These are phyloP conservation scores for Tromatobia lineatoria DNA, from an alignment of 2,888 invertebrate genomes.

Conservation along the genomic window DNA sequence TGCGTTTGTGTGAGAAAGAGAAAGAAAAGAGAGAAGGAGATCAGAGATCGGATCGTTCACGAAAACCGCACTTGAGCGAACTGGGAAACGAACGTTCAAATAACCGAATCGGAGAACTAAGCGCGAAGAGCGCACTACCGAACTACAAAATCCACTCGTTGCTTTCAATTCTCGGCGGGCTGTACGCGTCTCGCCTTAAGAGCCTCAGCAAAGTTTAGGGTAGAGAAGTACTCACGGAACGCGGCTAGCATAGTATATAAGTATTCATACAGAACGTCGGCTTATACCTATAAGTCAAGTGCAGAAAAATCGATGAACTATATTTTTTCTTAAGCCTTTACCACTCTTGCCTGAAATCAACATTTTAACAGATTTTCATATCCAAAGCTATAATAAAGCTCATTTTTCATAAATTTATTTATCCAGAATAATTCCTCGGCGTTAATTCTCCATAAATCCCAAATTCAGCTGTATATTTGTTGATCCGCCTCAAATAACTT, in stretches of 20 bases:
- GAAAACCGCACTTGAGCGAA: conserved; percentile 44
- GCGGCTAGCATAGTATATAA: neutral
- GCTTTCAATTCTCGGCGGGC: conserved; percentile 54
- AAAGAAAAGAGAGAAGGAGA: neutral
- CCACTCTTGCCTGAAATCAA: too few relatives aligned
- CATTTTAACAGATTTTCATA: too few relatives aligned
- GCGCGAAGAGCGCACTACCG: conserved; percentile 12
- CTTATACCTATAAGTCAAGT: neutral
- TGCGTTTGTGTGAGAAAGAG: neutral
- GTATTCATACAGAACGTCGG: neutral
- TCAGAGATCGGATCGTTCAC: conserved; percentile 19
- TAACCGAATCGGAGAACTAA: conserved; percentile 27
- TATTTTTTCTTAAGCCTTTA: too few relatives aligned
- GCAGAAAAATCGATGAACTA: too few relatives aligned
- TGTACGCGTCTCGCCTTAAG: conserved; percentile 35
- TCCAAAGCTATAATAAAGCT: neutral
- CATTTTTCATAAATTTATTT: neutral
- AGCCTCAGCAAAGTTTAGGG: conserved; percentile 44
- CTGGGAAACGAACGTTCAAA: conserved; percentile 8
- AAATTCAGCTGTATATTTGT: too few relatives aligned
- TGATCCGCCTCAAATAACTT: too few relatives aligned
- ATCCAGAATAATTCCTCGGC: too few relatives aligned
- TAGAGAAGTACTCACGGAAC: conserved; percentile 20
- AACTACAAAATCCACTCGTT: conserved; percentile 57
- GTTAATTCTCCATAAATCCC: too few relatives aligned